Percentiles rank a stretch among this genome's conserved stretches.
These are phyloP conservation scores for Amblyraja radiata DNA, from an alignment of 2,797 vertebrate species.

Conservation along the genomic window DNA sequence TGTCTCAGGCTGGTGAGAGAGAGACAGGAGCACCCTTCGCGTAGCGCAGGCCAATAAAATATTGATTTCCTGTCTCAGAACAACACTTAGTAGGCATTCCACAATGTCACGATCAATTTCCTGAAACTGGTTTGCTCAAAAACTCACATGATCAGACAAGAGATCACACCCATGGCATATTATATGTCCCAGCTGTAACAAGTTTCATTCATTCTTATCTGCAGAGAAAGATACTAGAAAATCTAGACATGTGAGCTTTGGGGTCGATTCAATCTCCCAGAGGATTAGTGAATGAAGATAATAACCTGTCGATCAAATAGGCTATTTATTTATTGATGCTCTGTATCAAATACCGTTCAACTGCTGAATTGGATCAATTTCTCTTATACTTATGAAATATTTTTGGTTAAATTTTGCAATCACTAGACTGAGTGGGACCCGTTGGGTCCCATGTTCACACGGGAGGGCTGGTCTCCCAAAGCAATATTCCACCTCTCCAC, in stretches of 20 bases:
- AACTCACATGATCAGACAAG: slow-evolving; percentile 23
- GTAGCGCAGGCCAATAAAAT: slow-evolving; percentile 21
- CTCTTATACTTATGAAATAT: neutral
- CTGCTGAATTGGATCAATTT: neutral
- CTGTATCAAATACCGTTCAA: neutral
- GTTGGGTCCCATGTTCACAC: too few species aligned
- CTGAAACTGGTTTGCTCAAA: neutral
- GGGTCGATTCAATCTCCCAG: neutral
- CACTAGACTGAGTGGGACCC: neutral
- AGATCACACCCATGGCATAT: neutral
- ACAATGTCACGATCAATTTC: slow-evolving; percentile 21
- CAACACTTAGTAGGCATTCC: slow-evolving; percentile 5
- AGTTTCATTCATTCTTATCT: neutral
- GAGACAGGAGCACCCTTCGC: neutral
- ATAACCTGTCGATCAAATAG: neutral
- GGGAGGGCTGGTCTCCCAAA: too few species aligned
- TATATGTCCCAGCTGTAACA: neutral
- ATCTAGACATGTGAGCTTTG: neutral
- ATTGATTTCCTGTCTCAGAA: slow-evolving; percentile 31
- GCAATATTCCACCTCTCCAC: too few species aligned
- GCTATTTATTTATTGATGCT: slow-evolving; percentile 8
- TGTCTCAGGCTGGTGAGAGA: neutral
- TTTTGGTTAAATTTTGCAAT: neutral
- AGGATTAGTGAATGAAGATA: neutral
- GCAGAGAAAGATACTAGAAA: neutral